These are phyloP conservation scores for Dicyrtoma fusca DNA, from an alignment of 2,888 invertebrate species.

Conservation along the genomic window DNA sequence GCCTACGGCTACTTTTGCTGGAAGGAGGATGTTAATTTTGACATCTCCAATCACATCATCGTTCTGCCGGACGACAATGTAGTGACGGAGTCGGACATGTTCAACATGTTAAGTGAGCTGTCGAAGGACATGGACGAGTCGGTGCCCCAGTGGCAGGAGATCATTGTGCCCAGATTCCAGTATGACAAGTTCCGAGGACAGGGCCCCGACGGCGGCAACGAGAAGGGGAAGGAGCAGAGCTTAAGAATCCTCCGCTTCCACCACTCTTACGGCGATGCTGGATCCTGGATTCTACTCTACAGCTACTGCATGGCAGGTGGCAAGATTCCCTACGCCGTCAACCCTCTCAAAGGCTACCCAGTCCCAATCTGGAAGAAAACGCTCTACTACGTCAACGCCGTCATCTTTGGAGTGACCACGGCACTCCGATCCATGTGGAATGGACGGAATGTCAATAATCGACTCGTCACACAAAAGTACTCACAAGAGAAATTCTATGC, in stretches of 20 bases:
- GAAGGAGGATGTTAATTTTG: conserved; percentile 44
- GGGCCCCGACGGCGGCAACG: neutral
- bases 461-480: conserved; percentile 46
- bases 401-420: conserved; percentile 37
- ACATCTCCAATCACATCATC: conserved; percentile 43
- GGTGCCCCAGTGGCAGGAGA: conserved; percentile 52
- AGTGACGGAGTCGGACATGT: conserved; percentile 43
- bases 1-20: conserved; percentile 53
- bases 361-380: conserved; percentile 33
- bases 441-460: conserved; percentile 40
- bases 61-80: conserved; percentile 46
- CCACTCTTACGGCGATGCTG: conserved; percentile 39
- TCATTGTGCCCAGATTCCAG: conserved; percentile 51
- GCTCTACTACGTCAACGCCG: conserved; percentile 29
- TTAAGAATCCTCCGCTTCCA: conserved; percentile 38
- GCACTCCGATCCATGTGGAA: conserved; percentile 41
- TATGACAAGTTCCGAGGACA: conserved; percentile 18
- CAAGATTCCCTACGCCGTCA: conserved; percentile 41
- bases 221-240: conserved; percentile 20
- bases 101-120: conserved; percentile 41
- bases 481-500: conserved; percentile 42
- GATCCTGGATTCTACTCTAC: conserved; percentile 38
- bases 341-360: conserved; percentile 50
- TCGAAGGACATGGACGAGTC: conserved; percentile 31
- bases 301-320: conserved; percentile 42